These are phyloP conservation scores for Eriocheir sinensis DNA, from an alignment of 1,140 invertebrate genomes.

Conservation along the genomic window DNA sequence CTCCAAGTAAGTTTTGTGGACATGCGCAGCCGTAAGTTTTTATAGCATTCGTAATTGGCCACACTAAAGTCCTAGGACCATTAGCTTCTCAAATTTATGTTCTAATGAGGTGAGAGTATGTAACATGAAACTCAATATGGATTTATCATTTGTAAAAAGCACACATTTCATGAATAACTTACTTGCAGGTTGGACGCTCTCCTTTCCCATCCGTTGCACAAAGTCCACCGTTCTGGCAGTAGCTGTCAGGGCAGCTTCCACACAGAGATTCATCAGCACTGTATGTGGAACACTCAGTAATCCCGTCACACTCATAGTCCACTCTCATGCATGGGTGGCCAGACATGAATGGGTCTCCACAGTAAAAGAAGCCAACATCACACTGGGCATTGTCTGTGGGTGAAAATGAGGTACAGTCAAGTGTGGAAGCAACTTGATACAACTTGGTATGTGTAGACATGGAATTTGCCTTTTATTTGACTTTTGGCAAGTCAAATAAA, in stretches of 20 bases:
- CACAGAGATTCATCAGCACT: constrained; percentile 73
- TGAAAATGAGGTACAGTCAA: too few species aligned
- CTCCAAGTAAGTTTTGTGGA: background rate
- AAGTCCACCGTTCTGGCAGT: constrained; percentile 63
- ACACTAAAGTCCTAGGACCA: too few species aligned
- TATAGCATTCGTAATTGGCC: too few species aligned
- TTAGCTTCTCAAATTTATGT: background rate
- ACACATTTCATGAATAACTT: background rate
- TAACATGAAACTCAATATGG: background rate
- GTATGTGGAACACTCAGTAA: constrained; percentile 27
- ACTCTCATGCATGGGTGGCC: constrained; percentile 58
- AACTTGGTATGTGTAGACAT: too few species aligned
- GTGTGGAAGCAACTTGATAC: too few species aligned
- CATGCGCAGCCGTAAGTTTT: too few species aligned
- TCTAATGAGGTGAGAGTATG: background rate
- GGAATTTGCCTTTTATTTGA: too few species aligned
- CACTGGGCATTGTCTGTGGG: constrained; percentile 65
- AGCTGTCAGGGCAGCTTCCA: constrained; percentile 56
- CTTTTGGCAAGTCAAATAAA: too few species aligned
- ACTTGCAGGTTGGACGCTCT: constrained; percentile 48
- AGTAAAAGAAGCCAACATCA: constrained; percentile 71
- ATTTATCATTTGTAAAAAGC: too few species aligned
- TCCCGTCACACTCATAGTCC: constrained; percentile 51
- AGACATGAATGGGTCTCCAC: constrained; percentile 58
- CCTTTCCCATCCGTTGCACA: constrained; percentile 2